Base-by-base conservation (phyloP, 2,888 invertebrate genomes). In the Brachycybe producta region DNA sequence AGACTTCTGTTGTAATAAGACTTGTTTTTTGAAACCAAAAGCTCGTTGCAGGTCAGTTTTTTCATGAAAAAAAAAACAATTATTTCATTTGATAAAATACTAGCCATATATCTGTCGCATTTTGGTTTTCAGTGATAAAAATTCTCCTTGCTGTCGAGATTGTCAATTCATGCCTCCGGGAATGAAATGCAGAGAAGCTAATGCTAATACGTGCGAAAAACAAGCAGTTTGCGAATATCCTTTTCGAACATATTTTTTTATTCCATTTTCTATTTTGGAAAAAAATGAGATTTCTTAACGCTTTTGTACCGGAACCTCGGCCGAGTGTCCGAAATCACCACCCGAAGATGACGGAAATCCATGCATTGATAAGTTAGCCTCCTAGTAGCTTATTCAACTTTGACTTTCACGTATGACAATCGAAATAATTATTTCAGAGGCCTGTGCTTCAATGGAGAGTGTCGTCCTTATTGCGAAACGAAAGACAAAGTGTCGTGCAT, bases 401-500 rank as follows among this genome's bases (percentile, higher is more conserved):
- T 26, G 27, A 7, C 30, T 43, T 43, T 13, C 11, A 28, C 7
- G 17, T 1, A 26, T 43, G n/a, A 3, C 2, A 28, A 43, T 28
- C 4, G 30, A 43, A 28, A n/a, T 44, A 28, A 30, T 28, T 28
- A 11, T 38, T 55, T 36, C 36, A 78, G 85, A 52, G 94, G 94
- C 0, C 82, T 86, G 61, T 95, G 95, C 65, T 76, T 79, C 47
- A 77, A 75, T 61, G 95, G 95, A n/a, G 80, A 82, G 61, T 95
- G 95, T 67, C 78, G 87, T 60, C 90, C 94, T 0, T 94, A 85
- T 68, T 97, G 95, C 67, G 91, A 95, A 71, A 88, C 87, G 17
- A 85, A 87, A 65, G 84, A 83, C 44, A 73, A 86, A 65, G 86
- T 86, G 66, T 90, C 91, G 65, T 95, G 95, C 74, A 91, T 94